Evolutionary conservation across 2,797 vertebrate species (phyloP).

Genomic region (Mormyrus proboscirostris): DNA sequence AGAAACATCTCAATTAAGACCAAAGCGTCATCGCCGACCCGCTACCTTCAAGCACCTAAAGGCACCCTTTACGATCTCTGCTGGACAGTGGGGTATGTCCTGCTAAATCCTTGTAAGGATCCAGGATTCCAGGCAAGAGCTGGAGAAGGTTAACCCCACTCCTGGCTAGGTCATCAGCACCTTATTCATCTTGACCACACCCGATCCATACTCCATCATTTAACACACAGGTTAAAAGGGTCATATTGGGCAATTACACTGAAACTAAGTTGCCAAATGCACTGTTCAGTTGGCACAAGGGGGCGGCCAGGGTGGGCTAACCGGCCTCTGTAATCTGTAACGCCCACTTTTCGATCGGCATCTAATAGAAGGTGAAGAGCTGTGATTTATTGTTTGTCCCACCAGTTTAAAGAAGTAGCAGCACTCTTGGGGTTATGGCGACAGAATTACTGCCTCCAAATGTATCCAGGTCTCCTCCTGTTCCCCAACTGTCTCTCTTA

Average conservation of each 20-base stretch:
- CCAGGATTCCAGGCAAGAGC: not conserved
- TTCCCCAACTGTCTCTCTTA: not conserved
- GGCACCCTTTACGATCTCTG: not conserved
- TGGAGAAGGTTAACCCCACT: not conserved
- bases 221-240: conserved; percentile 17
- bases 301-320: not conserved
- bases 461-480: not conserved
- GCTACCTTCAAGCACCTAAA: not conserved
- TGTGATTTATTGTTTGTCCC: not conserved
- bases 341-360: not conserved
- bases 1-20: not conserved
- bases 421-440: not conserved
- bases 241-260: not conserved
- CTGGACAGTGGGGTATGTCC: not conserved
- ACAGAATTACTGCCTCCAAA: not conserved
- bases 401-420: not conserved
- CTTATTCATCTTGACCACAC: not conserved
- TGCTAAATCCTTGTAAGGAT: not conserved
- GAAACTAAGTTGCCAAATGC: not conserved
- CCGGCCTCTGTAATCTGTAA: not conserved
- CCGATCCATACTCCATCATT: not conserved
- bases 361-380: not conserved
- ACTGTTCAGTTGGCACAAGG: not conserved
- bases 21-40: not conserved
- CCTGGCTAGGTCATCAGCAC: not conserved